Evolutionary conservation across 2,797 vertebrate genomes (phyloP).

Genomic region (Iguana delicatissima): DNA sequence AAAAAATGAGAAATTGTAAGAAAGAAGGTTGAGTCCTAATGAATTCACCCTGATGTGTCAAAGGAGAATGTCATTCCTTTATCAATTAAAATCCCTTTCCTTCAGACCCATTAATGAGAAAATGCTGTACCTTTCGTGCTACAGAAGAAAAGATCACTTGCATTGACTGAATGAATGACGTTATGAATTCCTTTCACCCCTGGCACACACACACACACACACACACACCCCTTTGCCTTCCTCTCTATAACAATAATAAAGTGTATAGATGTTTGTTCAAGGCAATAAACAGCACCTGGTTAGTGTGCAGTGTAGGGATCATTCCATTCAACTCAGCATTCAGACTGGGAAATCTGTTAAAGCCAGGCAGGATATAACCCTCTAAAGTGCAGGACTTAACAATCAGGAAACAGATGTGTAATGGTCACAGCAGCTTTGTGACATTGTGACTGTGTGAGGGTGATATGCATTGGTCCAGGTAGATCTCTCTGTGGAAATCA

Average conservation of each 20-base stretch:
- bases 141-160: constrained; percentile 16
- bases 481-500: not conserved
- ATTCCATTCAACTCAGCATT: not conserved
- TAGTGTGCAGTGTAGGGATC: not conserved
- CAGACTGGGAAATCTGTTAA: not conserved
- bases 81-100: constrained; percentile 31
- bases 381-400: constrained; percentile 21
- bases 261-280: not conserved
- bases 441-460: not conserved
- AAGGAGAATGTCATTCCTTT: not conserved
- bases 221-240: constrained; percentile 10
- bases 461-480: not conserved
- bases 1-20: not conserved
- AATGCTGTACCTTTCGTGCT: constrained; percentile 10
- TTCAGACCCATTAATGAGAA: constrained; percentile 1
- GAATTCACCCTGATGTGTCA: not conserved
- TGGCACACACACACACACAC: too few relatives aligned
- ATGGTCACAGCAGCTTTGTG: not conserved
- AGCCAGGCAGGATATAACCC: constrained; percentile 7
- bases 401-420: not conserved
- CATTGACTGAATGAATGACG: not conserved
- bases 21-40: constrained; percentile 17
- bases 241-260: constrained; percentile 24
- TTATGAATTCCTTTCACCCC: not conserved
- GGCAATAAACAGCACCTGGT: constrained; percentile 11